These are phyloP conservation scores for Chionodraco myersi DNA, from an alignment of 2,113 vertebrate species.

Conservation along the genomic window DNA sequence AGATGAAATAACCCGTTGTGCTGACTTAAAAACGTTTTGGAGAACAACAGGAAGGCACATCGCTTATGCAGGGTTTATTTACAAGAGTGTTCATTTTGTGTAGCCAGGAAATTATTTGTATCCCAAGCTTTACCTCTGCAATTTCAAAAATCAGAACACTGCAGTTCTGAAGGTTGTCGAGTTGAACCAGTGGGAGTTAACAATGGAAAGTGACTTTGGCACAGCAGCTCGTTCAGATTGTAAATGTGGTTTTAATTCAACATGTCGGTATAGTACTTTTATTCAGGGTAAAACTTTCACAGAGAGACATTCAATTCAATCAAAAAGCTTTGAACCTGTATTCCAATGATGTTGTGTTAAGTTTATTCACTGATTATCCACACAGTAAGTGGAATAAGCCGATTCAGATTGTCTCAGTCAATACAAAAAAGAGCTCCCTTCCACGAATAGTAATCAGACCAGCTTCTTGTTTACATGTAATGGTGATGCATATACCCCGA, in stretches of 20 bases:
- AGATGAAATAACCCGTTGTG: too few species aligned
- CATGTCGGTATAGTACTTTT: not conserved
- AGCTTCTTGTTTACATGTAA: not conserved
- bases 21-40: too few species aligned
- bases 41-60: conserved; percentile 14
- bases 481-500: too few species aligned
- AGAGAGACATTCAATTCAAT: not conserved
- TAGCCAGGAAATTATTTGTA: conserved; percentile 63
- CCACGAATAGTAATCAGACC: conserved; percentile 15
- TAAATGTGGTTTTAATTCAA: not conserved
- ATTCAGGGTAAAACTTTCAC: not conserved
- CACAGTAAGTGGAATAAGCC: not conserved
- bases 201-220: not conserved
- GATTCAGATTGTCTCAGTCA: not conserved
- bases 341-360: not conserved
- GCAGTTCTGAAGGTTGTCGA: conserved; percentile 28
- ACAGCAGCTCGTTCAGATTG: not conserved
- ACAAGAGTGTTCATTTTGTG: conserved; percentile 57
- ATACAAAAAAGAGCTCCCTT: not conserved
- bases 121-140: conserved; percentile 30
- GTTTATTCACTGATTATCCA: not conserved
- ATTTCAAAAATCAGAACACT: conserved; percentile 46
- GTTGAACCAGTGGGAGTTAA: not conserved
- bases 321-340: not conserved
- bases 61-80: conserved; percentile 57